A percentile compares a stretch with the other conserved stretches of the same genome.
These are phyloP conservation scores for Ageneiosus marmoratus DNA, from an alignment of 2,113 vertebrate species.

Conservation along the genomic window DNA sequence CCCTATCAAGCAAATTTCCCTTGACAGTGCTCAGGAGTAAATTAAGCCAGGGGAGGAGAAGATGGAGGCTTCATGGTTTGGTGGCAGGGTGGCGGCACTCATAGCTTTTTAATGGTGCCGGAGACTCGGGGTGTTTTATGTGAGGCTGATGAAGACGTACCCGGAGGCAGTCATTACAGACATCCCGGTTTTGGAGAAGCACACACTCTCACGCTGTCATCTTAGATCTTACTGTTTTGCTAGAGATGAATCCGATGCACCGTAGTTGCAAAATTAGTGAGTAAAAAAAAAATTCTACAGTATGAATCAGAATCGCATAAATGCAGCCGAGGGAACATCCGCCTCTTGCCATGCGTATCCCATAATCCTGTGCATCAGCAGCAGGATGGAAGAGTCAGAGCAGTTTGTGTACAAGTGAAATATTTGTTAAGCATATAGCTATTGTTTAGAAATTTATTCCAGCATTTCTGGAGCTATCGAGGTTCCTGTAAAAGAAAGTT, in stretches of 20 bases:
- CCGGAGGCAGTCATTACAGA: constrained; percentile 41
- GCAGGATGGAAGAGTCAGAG: neutral
- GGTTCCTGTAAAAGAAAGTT: neutral
- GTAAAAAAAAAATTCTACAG: neutral
- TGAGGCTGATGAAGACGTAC: constrained; percentile 35
- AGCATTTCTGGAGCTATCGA: too few relatives aligned
- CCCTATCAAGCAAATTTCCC: constrained; percentile 76
- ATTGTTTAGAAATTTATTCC: too few relatives aligned
- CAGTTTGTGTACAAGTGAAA: neutral
- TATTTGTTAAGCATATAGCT: neutral
- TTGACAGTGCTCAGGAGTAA: constrained; percentile 71
- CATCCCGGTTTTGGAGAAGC: neutral
- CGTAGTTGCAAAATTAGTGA: neutral
- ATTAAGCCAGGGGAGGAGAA: constrained; percentile 69
- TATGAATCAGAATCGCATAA: neutral
- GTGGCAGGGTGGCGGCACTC: constrained; percentile 39
- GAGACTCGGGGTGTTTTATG: constrained; percentile 23
- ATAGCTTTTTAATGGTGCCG: constrained; percentile 49
- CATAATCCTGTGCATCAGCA: neutral
- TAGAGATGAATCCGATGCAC: neutral
- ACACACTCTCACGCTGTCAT: neutral
- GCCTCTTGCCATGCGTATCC: neutral
- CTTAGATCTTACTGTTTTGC: too few relatives aligned
- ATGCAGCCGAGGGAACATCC: neutral
- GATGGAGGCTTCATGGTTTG: constrained; percentile 50